Base-by-base conservation (phyloP, 2,888 invertebrate genomes). In the Calameuta filiformis region DNA sequence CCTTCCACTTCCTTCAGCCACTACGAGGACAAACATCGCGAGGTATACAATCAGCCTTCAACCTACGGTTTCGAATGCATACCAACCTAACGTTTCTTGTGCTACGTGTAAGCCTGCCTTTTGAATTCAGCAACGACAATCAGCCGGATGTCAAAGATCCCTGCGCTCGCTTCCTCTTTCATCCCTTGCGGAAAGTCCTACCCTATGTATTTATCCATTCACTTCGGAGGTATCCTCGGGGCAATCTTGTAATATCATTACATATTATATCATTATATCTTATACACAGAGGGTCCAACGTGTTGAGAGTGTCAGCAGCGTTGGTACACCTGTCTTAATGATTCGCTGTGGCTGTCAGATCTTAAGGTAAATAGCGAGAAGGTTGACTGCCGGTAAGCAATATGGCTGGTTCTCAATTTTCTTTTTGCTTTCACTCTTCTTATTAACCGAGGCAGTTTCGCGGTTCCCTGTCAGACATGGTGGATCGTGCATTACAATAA, bases 401-500 rank as follows among this genome's bases (percentile, higher is more conserved):
- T 40, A 15, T 40, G 40, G 15, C 15, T 23, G 56, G 9, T 56
- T 56, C 56, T 23, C 23, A 9, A 56, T 56, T 23, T 56, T 56
- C 56, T 56, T 56, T 56, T 56, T 56, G 23, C 56, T 23, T 56
- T 56, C 56, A 56, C 23, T 56, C 4, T 56, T 9, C 56, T 56
- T 56, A 56, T 56, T 56, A 56, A 23, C 56, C 56, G 2, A 56
- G 9, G 23, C 23, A 2, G 56, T 56, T 56, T 56, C 56, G 56
- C 56, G 23, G 56, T 56, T 56, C 56, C 56, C 23, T 23, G 23
- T 23, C 83, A 84, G 83, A 84, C 83, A 85, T 84, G 82, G 82
- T 80, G 85, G 85, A 83, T 82, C 85, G 85, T 85, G 87, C 87
- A 89, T 90, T 89, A 90, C 90, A 88, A 89, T 90, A 90, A 90